Evolutionary conservation across 2,888 invertebrate species (phyloP), one percentile per base, ranked within the genome.

Genomic region (Pseudolycoriella hygida): DNA sequence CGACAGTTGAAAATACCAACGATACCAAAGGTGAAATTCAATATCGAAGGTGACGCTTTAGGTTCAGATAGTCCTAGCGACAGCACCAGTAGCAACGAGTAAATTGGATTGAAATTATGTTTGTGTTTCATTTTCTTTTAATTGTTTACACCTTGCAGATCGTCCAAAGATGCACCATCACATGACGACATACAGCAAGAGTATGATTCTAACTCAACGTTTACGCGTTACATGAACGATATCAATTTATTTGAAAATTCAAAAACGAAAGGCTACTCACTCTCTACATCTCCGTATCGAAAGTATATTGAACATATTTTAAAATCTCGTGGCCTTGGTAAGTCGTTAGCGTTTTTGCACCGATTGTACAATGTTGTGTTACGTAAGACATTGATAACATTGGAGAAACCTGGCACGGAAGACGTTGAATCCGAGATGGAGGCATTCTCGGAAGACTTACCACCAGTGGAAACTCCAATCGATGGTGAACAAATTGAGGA

Each of bases 291-390:
- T 11, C 40, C 40, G 2, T 45, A n/a, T 57, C 77, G 88, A 50
- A 76, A 80, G 53, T 92, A 86, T 57, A 88, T 92, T 53, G 84
- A 87, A 60, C 84, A 86, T 58, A 79, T 86, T 47, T 66, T 93
- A 46, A 90, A 90, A 65, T 87, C 87, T 6, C 80, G 84, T 52
- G 89, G 90, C 12, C 69, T 93, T 49, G 74, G 80, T 17, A 85
- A 87, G 57, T 80, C 88, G 54, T 67, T 90, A 59, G 72, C 74
- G 53, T 83, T 89, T 61, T 70, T 92, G 43, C 79, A 85, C 57
- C 75, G 77, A 54, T 65, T 86, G 53, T 76, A 85, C 50, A 70
- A 70, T 46, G 69, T 76, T 49, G 71, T 84, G 8, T 64, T 87
- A 45, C 68, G 74, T 52, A 83, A 82, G 57, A 80, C 80, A 1